Evolutionary conservation across 1,140 invertebrate genomes (phyloP), one percentile per base, ranked within the genome.

Genomic region (Papilio machaon): DNA sequence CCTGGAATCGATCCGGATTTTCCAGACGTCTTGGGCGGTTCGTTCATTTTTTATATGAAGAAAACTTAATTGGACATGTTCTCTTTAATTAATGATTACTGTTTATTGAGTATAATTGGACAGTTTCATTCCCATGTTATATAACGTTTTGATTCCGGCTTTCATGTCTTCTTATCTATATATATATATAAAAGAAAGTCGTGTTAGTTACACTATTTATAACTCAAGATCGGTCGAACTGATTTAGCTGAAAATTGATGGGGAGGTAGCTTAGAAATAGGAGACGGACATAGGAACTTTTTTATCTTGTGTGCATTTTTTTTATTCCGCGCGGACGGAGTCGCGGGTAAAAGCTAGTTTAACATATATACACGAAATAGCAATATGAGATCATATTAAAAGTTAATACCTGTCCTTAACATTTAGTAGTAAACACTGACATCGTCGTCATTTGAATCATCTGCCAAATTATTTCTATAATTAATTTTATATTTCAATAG

Each of bases 51-150:
- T 64, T 64, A 30, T 64, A 30, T 64, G 4, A 64, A 64, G 60
- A 64, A 23, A 64, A 35, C 23, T 64, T 64, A 64, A 64, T 64
- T 64, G 60, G 19, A 58, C 60, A 64, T 35, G 23, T 64, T 10
- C 60, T 30, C 10, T 35, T 64, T 64, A 64, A 64, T 64, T 64
- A 64, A 30, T 64, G 23, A 64, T 64, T 64, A 64, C 60, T 23
- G 58, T 64, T 64, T 64, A 64, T 30, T 64, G 58, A 64, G 19
- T 30, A 11, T 64, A 64, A 64, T 64, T 64, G 60, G 60, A 17
- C 23, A 64, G 19, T 30, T 23, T 10, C 11, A 30, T 30, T 64
- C 19, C 15, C 60, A 64, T 64, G 60, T 64, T 35, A 64, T 64
- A n/a, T 60, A 60, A 60, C n/a, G n/a, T n/a, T 19, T 58, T 58